Evolutionary conservation across 1,140 invertebrate genomes (phyloP), one percentile per base, ranked within the genome.

Genomic region (Caerostris darwini): DNA sequence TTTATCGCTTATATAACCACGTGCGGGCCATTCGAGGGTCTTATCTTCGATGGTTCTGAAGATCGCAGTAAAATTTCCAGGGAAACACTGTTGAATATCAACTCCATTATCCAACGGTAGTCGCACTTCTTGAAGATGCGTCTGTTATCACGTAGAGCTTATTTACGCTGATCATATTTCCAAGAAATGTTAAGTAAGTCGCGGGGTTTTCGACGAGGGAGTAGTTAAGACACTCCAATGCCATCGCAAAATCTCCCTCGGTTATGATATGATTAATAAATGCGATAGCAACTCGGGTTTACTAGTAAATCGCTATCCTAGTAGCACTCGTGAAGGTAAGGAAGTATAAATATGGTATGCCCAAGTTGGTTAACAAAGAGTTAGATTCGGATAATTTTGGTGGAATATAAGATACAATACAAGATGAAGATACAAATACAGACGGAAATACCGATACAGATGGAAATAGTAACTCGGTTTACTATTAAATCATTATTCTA

Each of bases 91-190:
- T 77, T 77, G 19, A 77, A 77, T 53, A 77, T 53, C 71, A 14
- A 77, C 71, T 12, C 19, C 71, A 53, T 77, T 77, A 77, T 77
- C 71, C 10, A 50, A 77, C 50, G 53, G 50, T 50, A 71, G 69
- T 71, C 50, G 34, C 69, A 71, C 69, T 71, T 71, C 69, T 34
- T 71, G 71, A 53, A 50, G 71, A 53, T 77, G 3, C 71, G 14
- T 77, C 71, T 77, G 71, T 77, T 77, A 77, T 77, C 71, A 77
- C 71, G 71, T 53, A 77, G 19, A 50, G 71, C 34, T 77, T 50
- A 34, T 77, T 77, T 77, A 77, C 71, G 50, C 71, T 50, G 34
- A 34, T 50, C 71, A 8, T 8, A 71, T 71, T 77, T 77, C 71
- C 8, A 34, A 50, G 71, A 77, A 77, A 77, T 50, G 61, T 34